Evolutionary conservation across 2,888 invertebrate genomes (phyloP).

Genomic region (Zeuzera pyrina): DNA sequence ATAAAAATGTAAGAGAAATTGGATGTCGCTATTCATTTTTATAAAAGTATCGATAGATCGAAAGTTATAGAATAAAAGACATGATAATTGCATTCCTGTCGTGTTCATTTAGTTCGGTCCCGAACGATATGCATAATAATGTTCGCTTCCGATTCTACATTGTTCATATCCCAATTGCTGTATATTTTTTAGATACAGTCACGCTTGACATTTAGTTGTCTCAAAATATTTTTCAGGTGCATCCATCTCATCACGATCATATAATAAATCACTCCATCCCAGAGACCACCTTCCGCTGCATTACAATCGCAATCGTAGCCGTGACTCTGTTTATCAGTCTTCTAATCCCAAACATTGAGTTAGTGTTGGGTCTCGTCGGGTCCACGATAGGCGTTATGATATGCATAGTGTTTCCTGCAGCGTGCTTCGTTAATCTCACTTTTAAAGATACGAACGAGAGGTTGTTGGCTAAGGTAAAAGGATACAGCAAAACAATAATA

Average conservation of each 20-base stretch:
- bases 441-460: constrained; percentile 89
- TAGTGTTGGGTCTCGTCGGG: constrained; percentile 94
- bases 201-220: not conserved
- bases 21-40: no score
- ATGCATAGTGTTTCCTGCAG: constrained; percentile 93
- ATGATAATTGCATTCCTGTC: no score
- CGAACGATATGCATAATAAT: no score
- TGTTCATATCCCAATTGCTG: no score
- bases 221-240: constrained; percentile 62
- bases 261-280: constrained; percentile 82
- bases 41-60: no score
- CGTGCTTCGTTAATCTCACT: constrained; percentile 89
- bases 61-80: no score
- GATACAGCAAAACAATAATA: no score
- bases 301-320: constrained; percentile 86
- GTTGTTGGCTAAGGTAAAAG: constrained; percentile 85
- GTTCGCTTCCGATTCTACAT: no score
- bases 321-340: constrained; percentile 86
- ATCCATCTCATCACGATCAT: constrained; percentile 76
- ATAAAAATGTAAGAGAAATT: no score
- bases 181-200: not conserved
- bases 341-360: constrained; percentile 93
- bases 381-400: constrained; percentile 96
- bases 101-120: no score
- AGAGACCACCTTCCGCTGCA: constrained; percentile 83